Conservation (phyloP, 2,888 invertebrate species). For the Bellardia pandia region DNA sequence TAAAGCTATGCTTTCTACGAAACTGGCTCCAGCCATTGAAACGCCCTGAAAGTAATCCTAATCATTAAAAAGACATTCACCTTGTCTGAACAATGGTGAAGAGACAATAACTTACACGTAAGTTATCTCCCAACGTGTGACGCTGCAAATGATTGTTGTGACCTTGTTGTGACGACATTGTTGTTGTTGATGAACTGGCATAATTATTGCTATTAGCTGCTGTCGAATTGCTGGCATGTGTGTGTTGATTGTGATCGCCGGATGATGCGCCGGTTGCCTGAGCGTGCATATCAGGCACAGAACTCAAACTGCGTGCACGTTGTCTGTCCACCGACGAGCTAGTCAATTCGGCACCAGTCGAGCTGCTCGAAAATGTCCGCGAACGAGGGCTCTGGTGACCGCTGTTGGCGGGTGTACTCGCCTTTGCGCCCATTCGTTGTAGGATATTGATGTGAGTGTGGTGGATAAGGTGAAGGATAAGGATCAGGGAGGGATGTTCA, state of each 20-base stretch:
- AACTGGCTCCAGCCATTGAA: slow-evolving; percentile 80
- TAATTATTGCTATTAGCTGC: slow-evolving; percentile 79
- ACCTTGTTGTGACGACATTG: slow-evolving; percentile 71
- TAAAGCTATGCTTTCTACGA: slow-evolving; percentile 82
- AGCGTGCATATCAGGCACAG: slow-evolving; percentile 90
- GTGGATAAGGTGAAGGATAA: slow-evolving; percentile 10
- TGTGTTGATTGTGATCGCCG: slow-evolving; percentile 75
- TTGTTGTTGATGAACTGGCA: slow-evolving; percentile 72
- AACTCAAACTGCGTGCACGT: slow-evolving; percentile 92
- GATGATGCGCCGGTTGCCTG: slow-evolving; percentile 63
- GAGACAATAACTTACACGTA: slow-evolving; percentile 70
- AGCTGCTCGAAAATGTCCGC: slow-evolving; percentile 90
- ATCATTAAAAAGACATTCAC: slow-evolving; percentile 59
- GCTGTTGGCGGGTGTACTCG: slow-evolving; percentile 89
- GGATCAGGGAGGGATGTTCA: slow-evolving; percentile 12
- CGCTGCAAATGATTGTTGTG: slow-evolving; percentile 78
- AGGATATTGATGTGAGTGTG: slow-evolving; percentile 15
- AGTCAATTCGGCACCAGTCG: slow-evolving; percentile 85
- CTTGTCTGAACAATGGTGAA: slow-evolving; percentile 8
- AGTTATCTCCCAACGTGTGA: slow-evolving; percentile 69
- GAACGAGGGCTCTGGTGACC: slow-evolving; percentile 89
- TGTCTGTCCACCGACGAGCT: slow-evolving; percentile 88
- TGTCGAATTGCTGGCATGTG: slow-evolving; percentile 72
- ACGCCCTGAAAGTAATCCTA: slow-evolving; percentile 77
- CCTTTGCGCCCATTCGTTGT: slow-evolving; percentile 91